Conservation (phyloP, 2,888 invertebrate genomes). For the Lomographa bimaculata region DNA sequence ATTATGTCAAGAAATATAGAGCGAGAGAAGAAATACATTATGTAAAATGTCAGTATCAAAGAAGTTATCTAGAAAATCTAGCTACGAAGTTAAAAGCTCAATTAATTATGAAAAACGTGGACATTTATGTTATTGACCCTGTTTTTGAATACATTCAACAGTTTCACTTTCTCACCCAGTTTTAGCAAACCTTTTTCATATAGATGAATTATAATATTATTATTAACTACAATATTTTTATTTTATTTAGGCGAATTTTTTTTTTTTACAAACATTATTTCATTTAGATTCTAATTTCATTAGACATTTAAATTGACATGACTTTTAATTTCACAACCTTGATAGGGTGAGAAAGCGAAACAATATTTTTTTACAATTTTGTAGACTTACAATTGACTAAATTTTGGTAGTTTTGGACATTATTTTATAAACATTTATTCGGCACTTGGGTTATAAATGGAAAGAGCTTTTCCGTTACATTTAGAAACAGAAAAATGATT, state of each 20-base stretch:
- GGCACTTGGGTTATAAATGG: slow-evolving; percentile 20
- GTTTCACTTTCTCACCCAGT: slow-evolving; percentile 9
- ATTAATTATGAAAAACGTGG: slow-evolving; percentile 7
- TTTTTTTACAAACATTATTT: background rate
- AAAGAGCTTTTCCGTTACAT: slow-evolving; percentile 14
- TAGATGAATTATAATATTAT: no score
- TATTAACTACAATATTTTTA: no score
- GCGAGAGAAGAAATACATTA: no score
- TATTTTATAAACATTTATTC: slow-evolving; percentile 28
- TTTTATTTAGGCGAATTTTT: no score
- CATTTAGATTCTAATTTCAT: slow-evolving; percentile 3
- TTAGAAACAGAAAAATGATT: slow-evolving; percentile 1
- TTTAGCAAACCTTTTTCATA: no score
- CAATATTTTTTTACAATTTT: slow-evolving; percentile 20
- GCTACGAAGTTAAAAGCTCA: no score
- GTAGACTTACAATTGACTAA: slow-evolving; percentile 27
- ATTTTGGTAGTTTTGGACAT: slow-evolving; percentile 23
- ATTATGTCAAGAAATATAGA: no score
- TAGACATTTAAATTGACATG: slow-evolving; percentile 10
- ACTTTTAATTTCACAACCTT: slow-evolving; percentile 15
- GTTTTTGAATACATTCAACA: slow-evolving; percentile 14
- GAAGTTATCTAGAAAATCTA: slow-evolving; percentile 17
- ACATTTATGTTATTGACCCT: slow-evolving; percentile 14
- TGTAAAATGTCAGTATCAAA: no score
- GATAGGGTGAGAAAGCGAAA: slow-evolving; percentile 14